phyloP scores from a whole-genome alignment of 2,797 vertebrate species.

The Rhodeus uyekii region DNA sequence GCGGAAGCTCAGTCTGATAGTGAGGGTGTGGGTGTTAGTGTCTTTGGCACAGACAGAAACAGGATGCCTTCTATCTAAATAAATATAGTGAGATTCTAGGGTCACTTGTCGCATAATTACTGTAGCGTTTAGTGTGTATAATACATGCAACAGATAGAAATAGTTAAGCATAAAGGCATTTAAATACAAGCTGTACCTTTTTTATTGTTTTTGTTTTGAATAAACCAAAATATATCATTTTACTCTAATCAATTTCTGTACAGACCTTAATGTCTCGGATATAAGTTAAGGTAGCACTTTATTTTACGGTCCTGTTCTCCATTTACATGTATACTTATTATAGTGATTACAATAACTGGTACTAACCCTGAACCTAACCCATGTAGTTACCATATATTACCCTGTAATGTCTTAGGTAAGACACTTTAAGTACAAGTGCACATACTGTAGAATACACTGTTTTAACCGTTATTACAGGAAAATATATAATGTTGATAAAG shows the following conservation, averaged over 20 bases:
- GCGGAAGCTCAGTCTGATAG: slow-evolving; percentile 7
- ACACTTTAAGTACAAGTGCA: no score
- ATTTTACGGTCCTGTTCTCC: no score
- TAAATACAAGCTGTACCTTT: not conserved
- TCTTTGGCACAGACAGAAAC: slow-evolving; percentile 23
- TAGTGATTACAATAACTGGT: no score
- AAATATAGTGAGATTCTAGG: not conserved
- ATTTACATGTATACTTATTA: no score
- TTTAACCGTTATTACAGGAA: not conserved
- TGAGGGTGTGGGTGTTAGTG: slow-evolving; percentile 60
- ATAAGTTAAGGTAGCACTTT: no score
- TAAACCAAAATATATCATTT: not conserved
- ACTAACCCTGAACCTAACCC: no score
- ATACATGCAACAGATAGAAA: not conserved
- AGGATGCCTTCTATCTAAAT: slow-evolving; percentile 10
- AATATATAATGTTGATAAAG: not conserved
- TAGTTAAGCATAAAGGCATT: not conserved
- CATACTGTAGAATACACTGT: no score
- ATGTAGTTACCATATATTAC: no score
- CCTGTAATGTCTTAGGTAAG: no score
- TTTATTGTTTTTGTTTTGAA: not conserved
- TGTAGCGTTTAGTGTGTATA: not conserved
- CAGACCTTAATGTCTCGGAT: not conserved
- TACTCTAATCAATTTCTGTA: not conserved
- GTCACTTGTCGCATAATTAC: not conserved